Percentiles rank a stretch among this genome's conserved stretches.
Evolutionary conservation across 2,888 invertebrate species (phyloP).

Genomic region (Chymomyza fuscimana): DNA sequence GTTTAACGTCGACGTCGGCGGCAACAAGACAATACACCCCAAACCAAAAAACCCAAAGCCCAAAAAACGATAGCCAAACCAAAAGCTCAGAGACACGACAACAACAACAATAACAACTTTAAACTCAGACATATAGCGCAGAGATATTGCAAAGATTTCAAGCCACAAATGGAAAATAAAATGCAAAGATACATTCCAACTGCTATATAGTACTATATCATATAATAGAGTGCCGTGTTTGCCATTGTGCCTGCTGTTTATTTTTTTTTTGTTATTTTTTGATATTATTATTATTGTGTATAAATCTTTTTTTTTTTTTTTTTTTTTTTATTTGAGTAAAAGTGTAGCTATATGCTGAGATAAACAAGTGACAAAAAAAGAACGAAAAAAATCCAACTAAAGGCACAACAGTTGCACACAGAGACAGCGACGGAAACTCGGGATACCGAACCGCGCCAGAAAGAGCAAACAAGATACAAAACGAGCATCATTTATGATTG

Average conservation of each 20-base stretch:
- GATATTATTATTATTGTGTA: background rate
- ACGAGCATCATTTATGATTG: constrained; percentile 40
- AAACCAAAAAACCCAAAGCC: constrained; percentile 25
- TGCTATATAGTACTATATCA: background rate
- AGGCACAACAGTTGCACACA: too few relatives aligned
- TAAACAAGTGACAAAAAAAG: constrained; percentile 2
- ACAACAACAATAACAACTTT: constrained; percentile 33
- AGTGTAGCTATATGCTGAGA: background rate
- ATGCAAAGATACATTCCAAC: background rate
- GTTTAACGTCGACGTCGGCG: constrained; percentile 75
- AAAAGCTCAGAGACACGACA: constrained; percentile 11
- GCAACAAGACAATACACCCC: constrained; percentile 71
- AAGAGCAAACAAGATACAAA: background rate
- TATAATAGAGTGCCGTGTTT: background rate
- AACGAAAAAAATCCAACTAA: background rate
- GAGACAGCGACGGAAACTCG: background rate
- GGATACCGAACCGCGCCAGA: background rate
- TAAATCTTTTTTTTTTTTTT: background rate
- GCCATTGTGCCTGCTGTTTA: too few relatives aligned
- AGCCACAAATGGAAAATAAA: background rate
- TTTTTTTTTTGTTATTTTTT: background rate
- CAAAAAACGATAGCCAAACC: constrained; percentile 12
- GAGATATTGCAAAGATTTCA: background rate
- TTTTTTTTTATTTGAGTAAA: background rate
- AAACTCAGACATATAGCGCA: constrained; percentile 17